These are phyloP conservation scores for Rhombomys opimus DNA, from an alignment of 2,113 vertebrate genomes.

Conservation along the genomic window DNA sequence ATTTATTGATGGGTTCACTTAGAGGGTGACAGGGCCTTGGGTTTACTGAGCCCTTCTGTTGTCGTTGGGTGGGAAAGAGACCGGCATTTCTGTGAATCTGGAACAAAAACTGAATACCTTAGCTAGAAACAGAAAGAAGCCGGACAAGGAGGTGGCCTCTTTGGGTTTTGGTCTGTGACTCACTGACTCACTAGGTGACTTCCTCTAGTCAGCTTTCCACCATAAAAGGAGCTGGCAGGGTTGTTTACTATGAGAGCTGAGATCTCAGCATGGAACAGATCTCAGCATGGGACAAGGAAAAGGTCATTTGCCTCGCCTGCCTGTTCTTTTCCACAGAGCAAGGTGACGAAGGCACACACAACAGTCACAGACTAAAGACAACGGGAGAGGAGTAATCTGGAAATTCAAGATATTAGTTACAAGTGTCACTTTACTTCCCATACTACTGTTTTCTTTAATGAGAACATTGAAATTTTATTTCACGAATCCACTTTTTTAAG, in stretches of 20 bases:
- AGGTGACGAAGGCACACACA: background rate
- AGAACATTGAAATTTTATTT: background rate
- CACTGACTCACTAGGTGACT: conserved; percentile 62
- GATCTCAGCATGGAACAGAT: conserved; percentile 17
- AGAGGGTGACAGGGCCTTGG: background rate
- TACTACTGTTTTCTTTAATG: background rate
- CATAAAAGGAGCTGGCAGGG: conserved; percentile 53
- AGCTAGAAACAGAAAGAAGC: background rate
- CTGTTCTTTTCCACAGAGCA: conserved; percentile 49
- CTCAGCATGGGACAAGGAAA: conserved; percentile 5
- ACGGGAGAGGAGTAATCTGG: background rate
- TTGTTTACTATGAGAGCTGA: conserved; percentile 31
- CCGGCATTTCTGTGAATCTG: background rate
- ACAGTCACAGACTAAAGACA: background rate
- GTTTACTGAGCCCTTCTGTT: background rate
- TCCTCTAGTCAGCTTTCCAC: conserved; percentile 64
- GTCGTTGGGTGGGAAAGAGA: background rate
- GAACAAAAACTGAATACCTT: background rate
- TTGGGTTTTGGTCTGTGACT: conserved; percentile 45
- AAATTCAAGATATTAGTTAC: background rate
- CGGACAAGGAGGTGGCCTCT: background rate
- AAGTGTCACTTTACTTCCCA: background rate
- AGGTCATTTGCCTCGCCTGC: background rate
- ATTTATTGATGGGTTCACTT: no score
- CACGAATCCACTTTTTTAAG: background rate